Evolutionary conservation across 2,797 vertebrate genomes (phyloP).

Genomic region (Chloroceryle amazona): DNA sequence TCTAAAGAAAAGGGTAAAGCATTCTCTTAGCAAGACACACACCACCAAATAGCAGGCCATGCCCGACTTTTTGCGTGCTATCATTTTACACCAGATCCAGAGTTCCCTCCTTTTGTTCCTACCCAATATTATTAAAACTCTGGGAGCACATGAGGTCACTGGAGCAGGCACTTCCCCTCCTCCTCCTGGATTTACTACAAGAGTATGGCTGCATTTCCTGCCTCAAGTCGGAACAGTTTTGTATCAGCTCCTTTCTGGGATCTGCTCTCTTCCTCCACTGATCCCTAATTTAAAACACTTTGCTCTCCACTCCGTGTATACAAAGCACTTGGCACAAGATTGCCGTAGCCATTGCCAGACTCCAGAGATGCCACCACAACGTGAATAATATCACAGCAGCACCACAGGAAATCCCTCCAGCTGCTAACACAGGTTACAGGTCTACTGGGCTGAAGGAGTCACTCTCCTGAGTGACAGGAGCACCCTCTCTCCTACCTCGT

Average conservation of each 20-base stretch:
- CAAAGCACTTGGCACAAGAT: background rate
- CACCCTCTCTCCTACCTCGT: background rate
- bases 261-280: background rate
- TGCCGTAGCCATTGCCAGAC: background rate
- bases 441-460: background rate
- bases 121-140: background rate
- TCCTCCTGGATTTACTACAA: background rate
- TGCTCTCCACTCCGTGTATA: background rate
- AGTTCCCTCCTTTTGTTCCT: background rate
- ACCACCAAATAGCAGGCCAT: background rate
- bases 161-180: background rate
- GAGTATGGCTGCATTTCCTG: background rate
- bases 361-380: background rate
- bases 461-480: background rate
- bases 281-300: background rate
- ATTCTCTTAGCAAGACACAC: background rate
- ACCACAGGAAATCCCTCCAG: background rate
- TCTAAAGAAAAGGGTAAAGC: background rate
- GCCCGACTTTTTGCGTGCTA: background rate
- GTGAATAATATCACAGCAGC: background rate
- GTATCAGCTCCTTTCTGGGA: background rate
- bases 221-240: background rate
- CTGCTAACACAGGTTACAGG: background rate
- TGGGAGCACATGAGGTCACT: background rate
- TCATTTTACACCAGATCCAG: background rate